A percentile compares a stretch with the other conserved stretches of the same genome.
phyloP scores from a whole-genome alignment of 2,797 vertebrate species.

The Acanthornis magna region DNA sequence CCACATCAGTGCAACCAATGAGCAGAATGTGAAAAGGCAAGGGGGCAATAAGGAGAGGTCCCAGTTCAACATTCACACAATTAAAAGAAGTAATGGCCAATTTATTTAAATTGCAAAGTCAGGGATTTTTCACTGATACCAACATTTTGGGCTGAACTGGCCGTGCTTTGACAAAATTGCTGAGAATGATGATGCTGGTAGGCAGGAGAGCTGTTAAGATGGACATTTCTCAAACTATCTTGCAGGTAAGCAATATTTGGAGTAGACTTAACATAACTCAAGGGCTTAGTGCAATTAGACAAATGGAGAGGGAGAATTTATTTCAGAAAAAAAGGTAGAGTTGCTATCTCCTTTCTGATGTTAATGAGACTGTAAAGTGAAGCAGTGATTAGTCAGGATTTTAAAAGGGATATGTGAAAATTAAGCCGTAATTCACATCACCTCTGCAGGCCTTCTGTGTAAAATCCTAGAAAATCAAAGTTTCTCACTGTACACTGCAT shows the following conservation, averaged over 20 bases:
- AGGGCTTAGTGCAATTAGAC: not conserved
- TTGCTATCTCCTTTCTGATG: not conserved
- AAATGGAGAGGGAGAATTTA: not conserved
- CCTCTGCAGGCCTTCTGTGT: not conserved
- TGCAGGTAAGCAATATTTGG: not conserved
- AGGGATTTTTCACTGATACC: not conserved
- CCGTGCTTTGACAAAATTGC: not conserved
- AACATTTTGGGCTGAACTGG: not conserved
- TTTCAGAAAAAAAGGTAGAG: not conserved
- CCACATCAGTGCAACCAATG: rapidly evolving
- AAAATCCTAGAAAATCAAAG: not conserved
- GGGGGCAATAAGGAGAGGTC: not conserved
- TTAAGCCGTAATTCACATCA: not conserved
- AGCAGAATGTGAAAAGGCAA: not conserved
- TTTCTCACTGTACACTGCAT: not conserved
- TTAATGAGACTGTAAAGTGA: not conserved
- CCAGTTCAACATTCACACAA: not conserved
- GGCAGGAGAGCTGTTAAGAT: not conserved
- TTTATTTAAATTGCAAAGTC: not conserved
- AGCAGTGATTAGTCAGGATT: not conserved
- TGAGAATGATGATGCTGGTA: not conserved
- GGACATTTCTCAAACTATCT: not conserved
- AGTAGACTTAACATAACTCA: not conserved
- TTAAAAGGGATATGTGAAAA: not conserved
- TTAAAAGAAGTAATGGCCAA: not conserved